A percentile compares a stretch with the other conserved stretches of the same genome.
Evolutionary conservation across 2,113 vertebrate species (phyloP).

Genomic region (Garra rufa): DNA sequence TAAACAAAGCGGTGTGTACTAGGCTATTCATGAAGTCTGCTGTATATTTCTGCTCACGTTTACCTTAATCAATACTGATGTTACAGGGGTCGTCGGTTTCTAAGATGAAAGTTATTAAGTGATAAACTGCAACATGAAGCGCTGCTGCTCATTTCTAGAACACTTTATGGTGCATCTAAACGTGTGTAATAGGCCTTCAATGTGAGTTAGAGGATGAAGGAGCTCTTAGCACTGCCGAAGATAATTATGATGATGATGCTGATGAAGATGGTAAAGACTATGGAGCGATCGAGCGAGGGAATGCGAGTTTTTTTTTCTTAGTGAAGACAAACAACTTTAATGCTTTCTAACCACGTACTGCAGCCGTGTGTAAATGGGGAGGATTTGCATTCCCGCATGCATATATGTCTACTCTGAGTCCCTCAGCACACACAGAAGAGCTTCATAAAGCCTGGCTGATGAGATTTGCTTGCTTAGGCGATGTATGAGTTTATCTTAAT

Average conservation of each 20-base stretch:
- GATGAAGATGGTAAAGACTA: conserved; percentile 9
- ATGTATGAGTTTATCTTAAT: not conserved
- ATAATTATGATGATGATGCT: conserved; percentile 29
- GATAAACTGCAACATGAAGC: not conserved
- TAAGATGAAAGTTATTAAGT: conserved; percentile 24
- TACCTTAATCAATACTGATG: conserved; percentile 18
- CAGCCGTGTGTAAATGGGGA: conserved; percentile 17
- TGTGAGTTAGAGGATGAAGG: conserved; percentile 34
- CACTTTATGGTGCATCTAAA: conserved; percentile 26
- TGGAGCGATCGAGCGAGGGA: conserved; percentile 21
- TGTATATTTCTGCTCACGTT: conserved; percentile 4
- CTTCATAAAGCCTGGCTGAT: conserved; percentile 7
- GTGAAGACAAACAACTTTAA: conserved; percentile 71
- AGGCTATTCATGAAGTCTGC: conserved; percentile 11
- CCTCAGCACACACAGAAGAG: conserved; percentile 1
- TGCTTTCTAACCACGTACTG: conserved; percentile 63
- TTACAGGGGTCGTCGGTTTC: conserved; percentile 14
- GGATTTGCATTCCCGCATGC: conserved; percentile 24
- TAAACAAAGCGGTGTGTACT: conserved; percentile 13
- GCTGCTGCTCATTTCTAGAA: conserved; percentile 4
- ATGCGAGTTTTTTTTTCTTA: conserved; percentile 21
- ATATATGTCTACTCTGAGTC: not conserved
- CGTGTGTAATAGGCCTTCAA: conserved; percentile 23
- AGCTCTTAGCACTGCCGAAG: not conserved
- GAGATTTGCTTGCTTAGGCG: not conserved